Evolutionary conservation across 2,113 vertebrate species (phyloP), one percentile per base, ranked within the genome.

Genomic region (Podilymbus podiceps): DNA sequence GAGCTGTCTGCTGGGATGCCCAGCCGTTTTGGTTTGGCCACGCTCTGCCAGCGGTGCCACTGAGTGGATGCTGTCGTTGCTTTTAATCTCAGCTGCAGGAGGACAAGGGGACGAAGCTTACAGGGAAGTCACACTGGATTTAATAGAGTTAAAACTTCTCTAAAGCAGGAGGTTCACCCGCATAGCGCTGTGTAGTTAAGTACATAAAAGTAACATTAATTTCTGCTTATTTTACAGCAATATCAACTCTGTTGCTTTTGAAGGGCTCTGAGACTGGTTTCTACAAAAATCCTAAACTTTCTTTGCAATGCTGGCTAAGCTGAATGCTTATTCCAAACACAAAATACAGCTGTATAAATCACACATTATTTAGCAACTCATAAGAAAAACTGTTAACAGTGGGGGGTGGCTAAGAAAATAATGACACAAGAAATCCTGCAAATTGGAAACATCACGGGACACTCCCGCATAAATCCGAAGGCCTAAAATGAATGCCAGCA

Each of bases 401-500:
- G 2, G 74, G 80, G 92, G 81, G 63, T 20, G 73, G 55, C 77
- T 84, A 35, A 52, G 94, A 46, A 31, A 68, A 64, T 25, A 64
- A 82, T 69, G 30, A 55, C 87, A 82, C 60, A 6, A 6, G 42
- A 56, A 79, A 40, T 27, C 7, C 66, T 53, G 58, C 49, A 21
- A 76, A 12, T 17, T 49, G 58, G 50, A 42, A 76, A 25, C 52
- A 23, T 64, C 0, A 0, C 2, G 0, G 30, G 74, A 46, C 1
- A 5, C 44, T 55, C 78, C 27, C 5, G 59, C 0, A 6, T 9
- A 40, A 12, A 52, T 27, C 79, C 38, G 14, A 17, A 31, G 15
- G 35, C 40, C 13, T 49, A 13, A 6, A 50, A 30, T 2, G 24
- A 38, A 15, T 5, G 46, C 14, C 46, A 31, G 84, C 75, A 25